Evolutionary conservation across 1,140 invertebrate genomes (phyloP).

Genomic region (Drosophila kepulauana): DNA sequence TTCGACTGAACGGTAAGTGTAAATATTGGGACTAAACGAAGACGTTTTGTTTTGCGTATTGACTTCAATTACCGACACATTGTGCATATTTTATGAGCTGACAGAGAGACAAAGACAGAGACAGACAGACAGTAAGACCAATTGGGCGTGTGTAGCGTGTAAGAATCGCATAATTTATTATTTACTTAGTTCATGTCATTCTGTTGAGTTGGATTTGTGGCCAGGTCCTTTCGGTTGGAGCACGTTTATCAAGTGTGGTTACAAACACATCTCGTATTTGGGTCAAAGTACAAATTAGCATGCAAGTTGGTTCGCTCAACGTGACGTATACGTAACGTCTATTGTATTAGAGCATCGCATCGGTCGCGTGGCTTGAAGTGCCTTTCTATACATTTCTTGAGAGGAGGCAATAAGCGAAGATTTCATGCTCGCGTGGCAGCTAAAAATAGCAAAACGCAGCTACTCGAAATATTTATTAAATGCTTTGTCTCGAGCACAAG

Average conservation of each 20-base stretch:
- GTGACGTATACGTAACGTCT: constrained; percentile 40
- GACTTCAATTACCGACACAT: constrained; percentile 72
- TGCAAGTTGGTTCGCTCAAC: constrained; percentile 37
- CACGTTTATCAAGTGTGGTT: constrained; percentile 18
- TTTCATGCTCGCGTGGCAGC: constrained; percentile 53
- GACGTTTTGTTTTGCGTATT: constrained; percentile 68
- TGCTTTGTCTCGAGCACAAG: constrained; percentile 5
- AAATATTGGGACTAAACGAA: constrained; percentile 46
- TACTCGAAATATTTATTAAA: constrained; percentile 70
- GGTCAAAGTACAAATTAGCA: constrained; percentile 75
- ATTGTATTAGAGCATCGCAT: constrained; percentile 1
- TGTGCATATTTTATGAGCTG: constrained; percentile 67
- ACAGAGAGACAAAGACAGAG: not conserved
- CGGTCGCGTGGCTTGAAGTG: constrained; percentile 45
- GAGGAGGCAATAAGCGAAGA: constrained; percentile 51
- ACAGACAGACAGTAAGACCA: not conserved
- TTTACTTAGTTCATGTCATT: constrained; percentile 50
- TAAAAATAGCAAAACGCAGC: constrained; percentile 56
- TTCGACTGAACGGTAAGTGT: constrained; percentile 5
- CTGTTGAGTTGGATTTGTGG: constrained; percentile 17
- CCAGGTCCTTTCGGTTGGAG: not conserved
- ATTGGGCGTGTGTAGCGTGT: not conserved
- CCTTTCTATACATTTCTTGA: constrained; percentile 22
- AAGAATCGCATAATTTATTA: constrained; percentile 55
- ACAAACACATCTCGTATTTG: constrained; percentile 52